These are phyloP conservation scores for Phaonia tiefii DNA, from an alignment of 2,888 invertebrate species.

Conservation along the genomic window DNA sequence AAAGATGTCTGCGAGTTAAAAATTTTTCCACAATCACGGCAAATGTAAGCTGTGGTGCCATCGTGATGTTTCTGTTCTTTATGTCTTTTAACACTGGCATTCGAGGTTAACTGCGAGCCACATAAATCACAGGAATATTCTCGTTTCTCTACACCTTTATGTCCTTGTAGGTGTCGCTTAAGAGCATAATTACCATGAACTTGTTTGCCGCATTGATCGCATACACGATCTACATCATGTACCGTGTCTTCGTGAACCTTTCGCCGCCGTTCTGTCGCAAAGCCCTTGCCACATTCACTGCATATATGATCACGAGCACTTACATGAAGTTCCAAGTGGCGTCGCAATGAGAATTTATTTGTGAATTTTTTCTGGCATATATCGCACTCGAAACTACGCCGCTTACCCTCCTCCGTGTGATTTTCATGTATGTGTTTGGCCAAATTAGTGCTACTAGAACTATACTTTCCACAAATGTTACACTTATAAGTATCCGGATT, in stretches of 20 bases:
- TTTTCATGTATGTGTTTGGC: conserved; percentile 58
- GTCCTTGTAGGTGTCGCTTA: conserved; percentile 63
- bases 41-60: conserved; percentile 64
- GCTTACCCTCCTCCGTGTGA: conserved; percentile 34
- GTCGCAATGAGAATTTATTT: conserved; percentile 47
- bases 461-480: conserved; percentile 57
- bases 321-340: conserved; percentile 65
- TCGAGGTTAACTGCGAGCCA: conserved; percentile 66
- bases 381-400: conserved; percentile 52
- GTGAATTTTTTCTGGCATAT: conserved; percentile 64
- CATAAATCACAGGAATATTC: conserved; percentile 69
- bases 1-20: conserved; percentile 67
- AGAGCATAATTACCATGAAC: conserved; percentile 64
- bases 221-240: conserved; percentile 60
- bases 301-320: conserved; percentile 59
- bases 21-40: conserved; percentile 70
- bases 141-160: conserved; percentile 63
- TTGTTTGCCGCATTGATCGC: conserved; percentile 67
- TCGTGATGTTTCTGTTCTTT: conserved; percentile 69
- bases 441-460: conserved; percentile 57
- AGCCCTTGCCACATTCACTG: conserved; percentile 68
- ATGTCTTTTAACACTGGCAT: conserved; percentile 68
- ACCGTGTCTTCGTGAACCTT: conserved; percentile 66
- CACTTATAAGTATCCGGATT: conserved; percentile 68
- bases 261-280: conserved; percentile 61